phyloP scores from a whole-genome alignment of 2,797 vertebrate genomes.

The Hippocampus kuda region DNA sequence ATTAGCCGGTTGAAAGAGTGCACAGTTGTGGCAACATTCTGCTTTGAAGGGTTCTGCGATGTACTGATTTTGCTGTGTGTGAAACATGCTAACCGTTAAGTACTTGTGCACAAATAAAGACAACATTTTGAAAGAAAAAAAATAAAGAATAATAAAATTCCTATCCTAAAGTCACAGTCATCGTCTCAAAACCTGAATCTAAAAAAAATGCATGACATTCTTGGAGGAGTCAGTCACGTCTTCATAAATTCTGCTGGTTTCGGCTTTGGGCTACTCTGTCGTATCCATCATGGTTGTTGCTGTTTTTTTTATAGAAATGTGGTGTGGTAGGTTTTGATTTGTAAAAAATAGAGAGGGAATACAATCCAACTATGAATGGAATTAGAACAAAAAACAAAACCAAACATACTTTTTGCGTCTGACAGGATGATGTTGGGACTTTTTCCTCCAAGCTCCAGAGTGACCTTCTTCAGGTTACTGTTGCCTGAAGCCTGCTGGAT shows the following conservation, averaged over 20 bases:
- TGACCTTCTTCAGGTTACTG: slow-evolving; percentile 91
- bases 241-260: neutral
- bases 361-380: neutral
- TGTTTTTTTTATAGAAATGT: neutral
- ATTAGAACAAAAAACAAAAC: neutral
- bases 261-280: neutral
- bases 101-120: too few relatives aligned
- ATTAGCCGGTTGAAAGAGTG: too few relatives aligned
- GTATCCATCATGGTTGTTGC: neutral
- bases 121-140: too few relatives aligned
- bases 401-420: slow-evolving; percentile 79
- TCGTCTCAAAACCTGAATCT: too few relatives aligned
- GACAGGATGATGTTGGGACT: slow-evolving; percentile 93
- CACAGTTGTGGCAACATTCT: too few relatives aligned
- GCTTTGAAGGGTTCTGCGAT: too few relatives aligned
- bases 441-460: slow-evolving; percentile 92
- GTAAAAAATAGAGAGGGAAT: neutral
- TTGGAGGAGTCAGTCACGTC: neutral
- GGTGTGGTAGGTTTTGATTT: neutral
- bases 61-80: too few relatives aligned
- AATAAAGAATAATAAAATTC: too few relatives aligned
- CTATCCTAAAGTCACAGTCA: neutral
- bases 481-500: slow-evolving; percentile 84
- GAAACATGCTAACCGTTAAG: too few relatives aligned
- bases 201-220: neutral